These are phyloP conservation scores for Hemibagrus wyckioides DNA, from an alignment of 2,113 vertebrate species.

Conservation along the genomic window DNA sequence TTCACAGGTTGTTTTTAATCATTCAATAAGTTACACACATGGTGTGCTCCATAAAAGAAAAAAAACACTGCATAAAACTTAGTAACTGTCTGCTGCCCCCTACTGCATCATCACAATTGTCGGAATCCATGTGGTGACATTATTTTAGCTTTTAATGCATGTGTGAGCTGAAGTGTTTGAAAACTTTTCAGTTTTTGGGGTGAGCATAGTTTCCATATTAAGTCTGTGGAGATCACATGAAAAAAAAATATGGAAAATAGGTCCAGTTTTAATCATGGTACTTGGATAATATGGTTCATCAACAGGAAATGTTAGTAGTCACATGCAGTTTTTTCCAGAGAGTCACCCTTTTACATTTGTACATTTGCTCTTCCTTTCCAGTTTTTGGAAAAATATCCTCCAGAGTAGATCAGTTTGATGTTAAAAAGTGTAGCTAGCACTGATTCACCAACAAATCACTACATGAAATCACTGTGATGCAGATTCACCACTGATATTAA, in stretches of 20 bases:
- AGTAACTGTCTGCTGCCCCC: slow-evolving; percentile 73
- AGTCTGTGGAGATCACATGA: not conserved
- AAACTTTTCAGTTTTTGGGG: not conserved
- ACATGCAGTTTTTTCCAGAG: not conserved
- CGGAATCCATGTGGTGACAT: not conserved
- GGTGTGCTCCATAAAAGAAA: not conserved
- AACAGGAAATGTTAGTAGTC: slow-evolving; percentile 5
- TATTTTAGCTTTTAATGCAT: not conserved
- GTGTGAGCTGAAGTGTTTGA: not conserved
- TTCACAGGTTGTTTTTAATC: not conserved
- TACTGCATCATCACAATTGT: slow-evolving; percentile 62
- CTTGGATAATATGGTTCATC: not conserved
- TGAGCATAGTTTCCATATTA: not conserved
- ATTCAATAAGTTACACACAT: slow-evolving; percentile 6
- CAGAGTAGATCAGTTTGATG: not conserved
- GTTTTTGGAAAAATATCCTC: not conserved
- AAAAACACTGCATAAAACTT: not conserved
- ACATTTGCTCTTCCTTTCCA: not conserved
- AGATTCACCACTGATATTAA: not conserved
- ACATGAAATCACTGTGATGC: too few relatives aligned
- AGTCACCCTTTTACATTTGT: not conserved
- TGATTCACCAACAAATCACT: too few relatives aligned
- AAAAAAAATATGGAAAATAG: not conserved
- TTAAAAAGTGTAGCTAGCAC: not conserved
- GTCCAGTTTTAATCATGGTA: not conserved